These are phyloP conservation scores for Standfussiana lucernea DNA, from an alignment of 2,888 invertebrate species.

Conservation along the genomic window DNA sequence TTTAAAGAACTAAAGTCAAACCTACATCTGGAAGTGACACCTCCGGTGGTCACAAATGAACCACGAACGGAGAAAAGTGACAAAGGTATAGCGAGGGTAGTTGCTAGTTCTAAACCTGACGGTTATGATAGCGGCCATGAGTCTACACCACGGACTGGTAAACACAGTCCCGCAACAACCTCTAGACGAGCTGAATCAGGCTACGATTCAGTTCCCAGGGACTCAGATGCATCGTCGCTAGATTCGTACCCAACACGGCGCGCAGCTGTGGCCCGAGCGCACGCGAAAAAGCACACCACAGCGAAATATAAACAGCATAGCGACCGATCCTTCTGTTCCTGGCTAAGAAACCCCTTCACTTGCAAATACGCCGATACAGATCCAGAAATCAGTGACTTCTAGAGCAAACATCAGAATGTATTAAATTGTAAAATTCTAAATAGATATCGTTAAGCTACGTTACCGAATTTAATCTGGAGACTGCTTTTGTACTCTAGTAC, in stretches of 20 bases:
- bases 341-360: slow-evolving; percentile 94
- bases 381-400: slow-evolving; percentile 92
- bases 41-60: slow-evolving; percentile 91
- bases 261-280: slow-evolving; percentile 88
- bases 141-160: slow-evolving; percentile 95
- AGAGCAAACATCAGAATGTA: slow-evolving; percentile 72
- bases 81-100: slow-evolving; percentile 92
- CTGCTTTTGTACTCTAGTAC: slow-evolving; percentile 89
- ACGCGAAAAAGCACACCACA: slow-evolving; percentile 89
- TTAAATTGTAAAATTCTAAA: slow-evolving; percentile 76
- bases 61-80: slow-evolving; percentile 91
- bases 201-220: slow-evolving; percentile 97
- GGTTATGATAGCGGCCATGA: slow-evolving; percentile 96
- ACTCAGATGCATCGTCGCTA: slow-evolving; percentile 96
- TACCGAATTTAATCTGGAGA: slow-evolving; percentile 91
- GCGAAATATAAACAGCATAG: slow-evolving; percentile 93
- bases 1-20: slow-evolving; percentile 91
- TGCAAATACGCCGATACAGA: slow-evolving; percentile 94
- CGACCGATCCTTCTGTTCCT: slow-evolving; percentile 94
- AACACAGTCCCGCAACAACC: slow-evolving; percentile 94
- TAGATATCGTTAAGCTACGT: slow-evolving; percentile 88
- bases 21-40: slow-evolving; percentile 87
- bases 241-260: slow-evolving; percentile 92
- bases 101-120: slow-evolving; percentile 92
- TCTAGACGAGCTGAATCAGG: slow-evolving; percentile 96